A percentile compares a stretch with the other conserved stretches of the same genome.
Conservation (phyloP, 2,888 invertebrate species). For the Tenthredo notha region DNA sequence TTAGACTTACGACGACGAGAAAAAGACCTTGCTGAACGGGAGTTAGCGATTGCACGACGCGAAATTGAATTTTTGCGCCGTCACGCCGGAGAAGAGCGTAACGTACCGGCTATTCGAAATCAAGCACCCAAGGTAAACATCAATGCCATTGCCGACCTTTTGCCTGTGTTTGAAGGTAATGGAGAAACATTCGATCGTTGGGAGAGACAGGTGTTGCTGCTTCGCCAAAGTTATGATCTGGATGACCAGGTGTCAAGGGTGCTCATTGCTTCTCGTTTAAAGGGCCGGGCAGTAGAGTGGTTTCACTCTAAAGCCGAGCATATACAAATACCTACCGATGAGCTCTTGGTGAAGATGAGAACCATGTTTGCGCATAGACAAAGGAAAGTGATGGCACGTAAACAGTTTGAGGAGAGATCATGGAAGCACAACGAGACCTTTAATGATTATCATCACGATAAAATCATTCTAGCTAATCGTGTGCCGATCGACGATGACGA, state of each 20-base stretch:
- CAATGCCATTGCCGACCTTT: slow-evolving; percentile 16
- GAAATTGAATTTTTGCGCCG: slow-evolving; percentile 14
- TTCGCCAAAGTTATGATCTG: neutral
- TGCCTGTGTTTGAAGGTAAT: neutral
- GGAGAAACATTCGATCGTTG: slow-evolving; percentile 4
- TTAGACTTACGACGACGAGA: slow-evolving; percentile 1
- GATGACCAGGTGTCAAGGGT: neutral
- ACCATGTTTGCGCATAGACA: slow-evolving; percentile 51
- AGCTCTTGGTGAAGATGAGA: slow-evolving; percentile 46
- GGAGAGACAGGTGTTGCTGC: slow-evolving; percentile 13
- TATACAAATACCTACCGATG: slow-evolving; percentile 15
- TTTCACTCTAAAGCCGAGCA: slow-evolving; percentile 56
- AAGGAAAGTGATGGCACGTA: slow-evolving; percentile 25
- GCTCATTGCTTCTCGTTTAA: neutral
- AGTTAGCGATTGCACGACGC: slow-evolving; percentile 9
- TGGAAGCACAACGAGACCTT: slow-evolving; percentile 56
- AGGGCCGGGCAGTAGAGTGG: slow-evolving; percentile 51
- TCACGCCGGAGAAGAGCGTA: neutral
- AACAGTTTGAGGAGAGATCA: slow-evolving; percentile 47
- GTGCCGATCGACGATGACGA: slow-evolving; percentile 51
- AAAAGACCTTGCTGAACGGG: neutral
- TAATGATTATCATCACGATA: slow-evolving; percentile 52
- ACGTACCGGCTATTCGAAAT: neutral
- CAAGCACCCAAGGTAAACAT: slow-evolving; percentile 6
- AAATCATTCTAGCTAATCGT: slow-evolving; percentile 27